These are phyloP conservation scores for Acleris cristana DNA, from an alignment of 2,888 invertebrate species.

Conservation along the genomic window DNA sequence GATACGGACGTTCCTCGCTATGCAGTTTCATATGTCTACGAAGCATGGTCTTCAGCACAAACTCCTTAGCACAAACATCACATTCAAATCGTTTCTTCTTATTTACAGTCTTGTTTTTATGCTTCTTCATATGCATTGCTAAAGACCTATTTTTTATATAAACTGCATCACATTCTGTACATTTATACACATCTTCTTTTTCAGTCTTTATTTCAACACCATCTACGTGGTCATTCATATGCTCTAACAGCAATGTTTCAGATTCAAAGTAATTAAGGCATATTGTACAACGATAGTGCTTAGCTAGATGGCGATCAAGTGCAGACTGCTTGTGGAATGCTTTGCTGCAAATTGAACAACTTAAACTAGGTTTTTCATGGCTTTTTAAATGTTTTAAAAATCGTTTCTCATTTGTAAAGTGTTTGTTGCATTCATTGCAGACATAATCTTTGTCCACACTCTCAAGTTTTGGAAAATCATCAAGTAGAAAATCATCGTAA, in stretches of 20 bases:
- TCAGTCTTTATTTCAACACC: slow-evolving; percentile 51
- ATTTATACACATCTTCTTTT: slow-evolving; percentile 58
- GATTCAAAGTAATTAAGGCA: slow-evolving; percentile 47
- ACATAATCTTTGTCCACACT: slow-evolving; percentile 46
- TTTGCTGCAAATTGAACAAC: slow-evolving; percentile 62
- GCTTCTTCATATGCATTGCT: slow-evolving; percentile 65
- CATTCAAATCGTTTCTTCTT: slow-evolving; percentile 63
- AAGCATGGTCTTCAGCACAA: slow-evolving; percentile 65
- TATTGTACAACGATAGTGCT: slow-evolving; percentile 53
- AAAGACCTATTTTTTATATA: slow-evolving; percentile 81
- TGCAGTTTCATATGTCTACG: slow-evolving; percentile 82
- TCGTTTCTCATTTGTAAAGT: slow-evolving; percentile 71
- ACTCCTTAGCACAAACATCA: slow-evolving; percentile 75
- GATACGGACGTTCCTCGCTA: slow-evolving; percentile 73
- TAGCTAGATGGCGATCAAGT: slow-evolving; percentile 63
- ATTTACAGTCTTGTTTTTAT: slow-evolving; percentile 58
- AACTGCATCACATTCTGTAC: slow-evolving; percentile 78
- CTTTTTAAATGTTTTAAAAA: slow-evolving; percentile 73
- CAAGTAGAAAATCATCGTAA: slow-evolving; percentile 40
- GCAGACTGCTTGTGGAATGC: slow-evolving; percentile 54
- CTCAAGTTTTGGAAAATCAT: slow-evolving; percentile 46
- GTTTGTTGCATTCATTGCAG: slow-evolving; percentile 76
- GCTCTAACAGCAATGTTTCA: slow-evolving; percentile 46
- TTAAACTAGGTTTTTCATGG: slow-evolving; percentile 56
- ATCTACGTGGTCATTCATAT: slow-evolving; percentile 43